phyloP scores from a whole-genome alignment of 2,888 invertebrate species.

The Cataglyphis livida region DNA sequence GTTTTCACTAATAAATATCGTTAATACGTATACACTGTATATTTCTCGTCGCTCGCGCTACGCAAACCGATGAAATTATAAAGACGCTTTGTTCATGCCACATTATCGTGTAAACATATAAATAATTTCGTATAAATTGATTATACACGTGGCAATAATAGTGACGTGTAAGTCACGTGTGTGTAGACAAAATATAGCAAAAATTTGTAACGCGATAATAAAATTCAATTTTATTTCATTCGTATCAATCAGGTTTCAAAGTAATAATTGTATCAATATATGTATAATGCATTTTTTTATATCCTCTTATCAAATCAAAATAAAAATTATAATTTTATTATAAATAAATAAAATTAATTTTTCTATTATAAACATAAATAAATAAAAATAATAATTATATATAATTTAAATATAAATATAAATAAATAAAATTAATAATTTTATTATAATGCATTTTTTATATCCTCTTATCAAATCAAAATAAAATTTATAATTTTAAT shows the following conservation, averaged over 20 bases:
- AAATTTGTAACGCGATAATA: neutral
- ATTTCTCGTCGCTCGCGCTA: neutral
- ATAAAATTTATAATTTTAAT: too few relatives aligned
- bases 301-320: neutral
- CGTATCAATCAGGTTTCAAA: neutral
- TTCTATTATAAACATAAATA: too few relatives aligned
- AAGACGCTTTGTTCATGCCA: slow-evolving; percentile 16
- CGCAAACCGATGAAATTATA: slow-evolving; percentile 16
- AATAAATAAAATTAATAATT: too few relatives aligned
- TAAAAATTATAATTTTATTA: neutral
- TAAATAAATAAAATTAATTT: too few relatives aligned
- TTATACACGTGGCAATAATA: neutral
- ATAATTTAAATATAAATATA: too few relatives aligned
- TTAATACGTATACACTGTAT: slow-evolving; percentile 28
- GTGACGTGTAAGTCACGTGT: neutral
- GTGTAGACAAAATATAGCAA: neutral
- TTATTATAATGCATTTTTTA: too few relatives aligned
- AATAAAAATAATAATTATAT: too few relatives aligned
- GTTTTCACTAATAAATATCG: slow-evolving; percentile 49
- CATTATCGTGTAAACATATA: neutral
- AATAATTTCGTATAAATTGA: slow-evolving; percentile 25
- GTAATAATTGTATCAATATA: neutral
- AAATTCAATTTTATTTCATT: too few relatives aligned
- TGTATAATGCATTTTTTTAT: neutral
- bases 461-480: too few relatives aligned